Evolutionary conservation across 2,113 vertebrate species (phyloP).

Genomic region (Nestor notabilis): DNA sequence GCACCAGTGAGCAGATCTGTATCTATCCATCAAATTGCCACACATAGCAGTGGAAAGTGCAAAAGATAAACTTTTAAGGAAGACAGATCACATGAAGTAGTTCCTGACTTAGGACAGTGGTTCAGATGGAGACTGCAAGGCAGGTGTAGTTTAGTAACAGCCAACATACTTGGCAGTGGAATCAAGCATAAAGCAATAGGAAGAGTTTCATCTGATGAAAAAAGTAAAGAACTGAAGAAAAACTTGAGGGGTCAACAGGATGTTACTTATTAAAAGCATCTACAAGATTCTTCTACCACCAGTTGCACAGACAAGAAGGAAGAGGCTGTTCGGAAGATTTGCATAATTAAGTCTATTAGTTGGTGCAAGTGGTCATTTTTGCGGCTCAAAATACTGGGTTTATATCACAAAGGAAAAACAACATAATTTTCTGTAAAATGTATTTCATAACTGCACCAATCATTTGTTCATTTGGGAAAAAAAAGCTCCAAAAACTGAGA

Average conservation of each 20-base stretch:
- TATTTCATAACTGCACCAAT: neutral
- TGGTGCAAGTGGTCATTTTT: neutral
- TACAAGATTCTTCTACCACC: neutral
- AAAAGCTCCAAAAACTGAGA: neutral
- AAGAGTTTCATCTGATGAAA: neutral
- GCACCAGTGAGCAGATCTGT: slow-evolving; percentile 16
- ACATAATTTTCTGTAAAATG: neutral
- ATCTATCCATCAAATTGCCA: slow-evolving; percentile 32
- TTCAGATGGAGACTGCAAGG: neutral
- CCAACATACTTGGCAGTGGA: neutral
- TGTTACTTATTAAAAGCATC: neutral
- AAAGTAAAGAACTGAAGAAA: neutral
- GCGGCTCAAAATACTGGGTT: neutral
- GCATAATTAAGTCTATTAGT: neutral
- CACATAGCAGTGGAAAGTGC: neutral
- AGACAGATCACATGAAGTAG: neutral
- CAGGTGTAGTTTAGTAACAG: neutral
- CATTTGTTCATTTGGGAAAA: neutral
- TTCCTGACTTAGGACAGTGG: neutral
- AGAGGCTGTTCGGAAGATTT: neutral
- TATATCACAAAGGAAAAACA: neutral
- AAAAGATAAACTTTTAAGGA: slow-evolving; percentile 38
- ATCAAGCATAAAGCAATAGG: neutral
- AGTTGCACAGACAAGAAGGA: neutral
- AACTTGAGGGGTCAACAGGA: neutral